These are phyloP conservation scores for Drosophila ficusphila DNA, from an alignment of 1,140 invertebrate species.

Conservation along the genomic window DNA sequence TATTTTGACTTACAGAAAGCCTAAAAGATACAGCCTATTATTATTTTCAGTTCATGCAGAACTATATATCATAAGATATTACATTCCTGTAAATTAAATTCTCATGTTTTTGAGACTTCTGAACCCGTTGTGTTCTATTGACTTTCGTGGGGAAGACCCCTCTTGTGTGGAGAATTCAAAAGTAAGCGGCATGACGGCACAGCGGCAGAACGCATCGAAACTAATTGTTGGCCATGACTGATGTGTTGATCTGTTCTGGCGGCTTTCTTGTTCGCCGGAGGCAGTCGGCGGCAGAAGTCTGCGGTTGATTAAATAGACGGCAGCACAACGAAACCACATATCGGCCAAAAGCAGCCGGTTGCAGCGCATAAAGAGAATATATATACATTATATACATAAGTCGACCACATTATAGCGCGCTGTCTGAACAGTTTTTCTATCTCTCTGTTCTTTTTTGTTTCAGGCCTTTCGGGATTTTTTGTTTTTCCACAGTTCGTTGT, in stretches of 20 bases:
- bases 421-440: constrained; percentile 18
- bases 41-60: background rate
- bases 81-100: background rate
- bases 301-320: constrained; percentile 55
- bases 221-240: constrained; percentile 67
- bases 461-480: constrained; percentile 19
- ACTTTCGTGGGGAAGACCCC: background rate
- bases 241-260: constrained; percentile 54
- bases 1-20: background rate
- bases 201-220: constrained; percentile 43
- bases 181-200: constrained; percentile 35
- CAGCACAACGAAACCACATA: constrained; percentile 6
- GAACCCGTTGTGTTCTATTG: background rate
- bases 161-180: background rate
- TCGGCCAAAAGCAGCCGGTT: constrained; percentile 23
- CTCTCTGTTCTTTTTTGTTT: constrained; percentile 30
- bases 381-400: constrained; percentile 14
- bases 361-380: constrained; percentile 14
- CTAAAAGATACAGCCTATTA: background rate
- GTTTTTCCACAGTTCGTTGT: constrained; percentile 14
- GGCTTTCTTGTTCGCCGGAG: constrained; percentile 17
- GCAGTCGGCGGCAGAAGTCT: constrained; percentile 18
- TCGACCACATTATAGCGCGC: constrained; percentile 10
- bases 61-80: background rate
- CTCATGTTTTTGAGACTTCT: background rate